These are phyloP conservation scores for Aplochiton taeniatus DNA, from an alignment of 2,797 vertebrate species.

Conservation along the genomic window DNA sequence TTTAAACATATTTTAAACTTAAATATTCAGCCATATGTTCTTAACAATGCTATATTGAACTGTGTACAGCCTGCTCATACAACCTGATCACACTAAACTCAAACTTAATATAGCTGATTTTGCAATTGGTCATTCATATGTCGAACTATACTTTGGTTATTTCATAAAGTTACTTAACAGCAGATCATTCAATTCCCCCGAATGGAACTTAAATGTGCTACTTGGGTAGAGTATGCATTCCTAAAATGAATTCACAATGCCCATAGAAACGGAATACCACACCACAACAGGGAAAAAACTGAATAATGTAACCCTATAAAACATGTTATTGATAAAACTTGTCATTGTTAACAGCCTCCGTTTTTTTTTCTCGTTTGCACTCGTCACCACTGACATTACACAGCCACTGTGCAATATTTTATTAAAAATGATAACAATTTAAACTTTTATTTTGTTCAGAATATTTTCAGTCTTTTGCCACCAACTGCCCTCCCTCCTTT, in stretches of 20 bases:
- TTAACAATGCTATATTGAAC: slow-evolving; percentile 28
- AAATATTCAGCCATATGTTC: slow-evolving; percentile 34
- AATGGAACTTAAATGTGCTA: no score
- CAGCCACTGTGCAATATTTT: background rate
- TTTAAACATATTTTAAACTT: slow-evolving; percentile 9
- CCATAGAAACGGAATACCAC: no score
- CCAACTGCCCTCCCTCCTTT: slow-evolving; percentile 51
- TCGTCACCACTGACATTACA: no score
- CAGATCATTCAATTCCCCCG: no score
- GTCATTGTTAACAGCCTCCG: no score
- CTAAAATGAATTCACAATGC: no score
- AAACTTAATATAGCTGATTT: slow-evolving; percentile 45
- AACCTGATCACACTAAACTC: slow-evolving; percentile 31
- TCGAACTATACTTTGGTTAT: slow-evolving; percentile 69
- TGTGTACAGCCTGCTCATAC: slow-evolving; percentile 10
- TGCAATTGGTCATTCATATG: slow-evolving; percentile 56
- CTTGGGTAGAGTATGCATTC: no score
- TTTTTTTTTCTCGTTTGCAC: no score
- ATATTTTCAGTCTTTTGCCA: slow-evolving; percentile 70
- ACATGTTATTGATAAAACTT: no score
- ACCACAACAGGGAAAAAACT: no score
- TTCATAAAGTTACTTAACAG: background rate
- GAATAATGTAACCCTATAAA: no score
- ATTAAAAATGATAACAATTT: background rate
- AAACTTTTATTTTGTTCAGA: slow-evolving; percentile 34